Evolutionary conservation across 2,113 vertebrate genomes (phyloP).

Genomic region (Nyctibius bracteatus): DNA sequence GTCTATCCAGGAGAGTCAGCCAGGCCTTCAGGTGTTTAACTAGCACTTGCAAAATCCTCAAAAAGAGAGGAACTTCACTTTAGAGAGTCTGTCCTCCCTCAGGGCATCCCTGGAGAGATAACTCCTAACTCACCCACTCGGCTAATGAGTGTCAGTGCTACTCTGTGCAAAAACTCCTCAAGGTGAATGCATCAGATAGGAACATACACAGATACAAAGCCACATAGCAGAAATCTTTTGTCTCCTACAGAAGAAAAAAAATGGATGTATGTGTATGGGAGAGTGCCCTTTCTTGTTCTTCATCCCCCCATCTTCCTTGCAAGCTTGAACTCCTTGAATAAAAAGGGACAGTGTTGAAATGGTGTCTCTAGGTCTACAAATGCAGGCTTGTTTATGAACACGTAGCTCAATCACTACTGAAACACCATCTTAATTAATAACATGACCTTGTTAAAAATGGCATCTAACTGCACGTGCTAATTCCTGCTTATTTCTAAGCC

Average conservation of each 20-base stretch:
- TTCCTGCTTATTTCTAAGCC: slow-evolving; percentile 23
- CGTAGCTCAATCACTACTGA: not conserved
- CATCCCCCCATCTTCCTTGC: not conserved
- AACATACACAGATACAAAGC: not conserved
- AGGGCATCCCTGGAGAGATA: not conserved
- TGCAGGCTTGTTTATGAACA: slow-evolving; percentile 19
- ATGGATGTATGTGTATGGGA: not conserved
- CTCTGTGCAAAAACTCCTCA: not conserved
- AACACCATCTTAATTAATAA: slow-evolving; percentile 47
- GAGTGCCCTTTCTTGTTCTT: not conserved
- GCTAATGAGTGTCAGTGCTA: slow-evolving; percentile 23
- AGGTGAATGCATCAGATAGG: not conserved
- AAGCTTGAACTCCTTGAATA: not conserved
- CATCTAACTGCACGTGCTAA: slow-evolving; percentile 17
- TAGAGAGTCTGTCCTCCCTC: not conserved
- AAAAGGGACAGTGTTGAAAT: not conserved
- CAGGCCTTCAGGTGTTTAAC: slow-evolving; percentile 10
- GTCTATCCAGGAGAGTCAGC: not conserved
- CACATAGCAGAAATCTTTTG: not conserved
- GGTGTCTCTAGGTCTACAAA: not conserved
- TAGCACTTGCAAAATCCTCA: not conserved
- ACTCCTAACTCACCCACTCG: not conserved
- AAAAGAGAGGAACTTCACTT: not conserved
- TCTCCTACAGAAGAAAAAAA: not conserved
- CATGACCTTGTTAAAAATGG: slow-evolving; percentile 43